Evolutionary conservation across 2,888 invertebrate species (phyloP).

Genomic region (Spialia ferax): DNA sequence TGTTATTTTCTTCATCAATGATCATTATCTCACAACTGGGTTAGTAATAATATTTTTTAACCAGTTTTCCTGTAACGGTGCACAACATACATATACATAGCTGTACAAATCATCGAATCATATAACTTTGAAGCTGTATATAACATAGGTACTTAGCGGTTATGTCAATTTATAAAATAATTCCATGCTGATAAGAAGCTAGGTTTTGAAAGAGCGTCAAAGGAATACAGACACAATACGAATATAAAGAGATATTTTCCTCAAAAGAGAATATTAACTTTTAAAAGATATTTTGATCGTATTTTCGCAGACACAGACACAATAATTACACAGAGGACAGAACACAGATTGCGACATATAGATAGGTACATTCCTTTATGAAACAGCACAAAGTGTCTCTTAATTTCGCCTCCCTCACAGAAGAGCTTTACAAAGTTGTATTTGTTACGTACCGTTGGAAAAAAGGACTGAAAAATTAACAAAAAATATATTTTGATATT

Average conservation of each 20-base stretch:
- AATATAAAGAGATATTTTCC: not conserved
- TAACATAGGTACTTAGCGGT: too few relatives aligned
- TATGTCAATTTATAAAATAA: not conserved
- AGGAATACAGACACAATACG: not conserved
- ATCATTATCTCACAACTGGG: too few relatives aligned
- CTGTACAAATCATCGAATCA: too few relatives aligned
- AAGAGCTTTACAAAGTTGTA: constrained; percentile 71
- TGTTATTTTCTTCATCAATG: too few relatives aligned
- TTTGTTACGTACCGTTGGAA: constrained; percentile 64
- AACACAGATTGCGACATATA: constrained; percentile 45
- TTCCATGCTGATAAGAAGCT: not conserved
- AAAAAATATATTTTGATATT: too few relatives aligned
- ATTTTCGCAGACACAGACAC: constrained; percentile 30
- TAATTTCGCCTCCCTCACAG: constrained; percentile 78
- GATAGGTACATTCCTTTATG: constrained; percentile 71
- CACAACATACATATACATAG: too few relatives aligned
- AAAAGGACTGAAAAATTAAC: constrained; percentile 36
- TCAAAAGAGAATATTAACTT: constrained; percentile 8
- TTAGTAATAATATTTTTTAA: too few relatives aligned
- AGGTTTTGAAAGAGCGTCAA: not conserved
- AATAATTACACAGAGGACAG: constrained; percentile 40
- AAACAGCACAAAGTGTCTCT: constrained; percentile 80
- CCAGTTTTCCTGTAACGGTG: too few relatives aligned
- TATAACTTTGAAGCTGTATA: too few relatives aligned
- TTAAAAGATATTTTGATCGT: constrained; percentile 19